These are phyloP conservation scores for Clytia hemisphaerica DNA, from an alignment of 30 jellyfish, hydroid and myxozoan genomes.

Conservation along the genomic window DNA sequence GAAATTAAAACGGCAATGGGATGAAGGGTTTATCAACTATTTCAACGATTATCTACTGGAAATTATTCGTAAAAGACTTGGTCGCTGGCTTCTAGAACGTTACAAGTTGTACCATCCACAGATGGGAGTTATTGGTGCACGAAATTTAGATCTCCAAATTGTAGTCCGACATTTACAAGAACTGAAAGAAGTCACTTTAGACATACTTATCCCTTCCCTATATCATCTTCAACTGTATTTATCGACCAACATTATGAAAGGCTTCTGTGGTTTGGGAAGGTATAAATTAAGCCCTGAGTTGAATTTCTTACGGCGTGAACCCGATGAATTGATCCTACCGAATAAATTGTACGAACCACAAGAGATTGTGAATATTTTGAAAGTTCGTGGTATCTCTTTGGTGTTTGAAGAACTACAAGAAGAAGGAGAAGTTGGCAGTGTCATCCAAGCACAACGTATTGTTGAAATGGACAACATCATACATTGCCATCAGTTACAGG, in stretches of 20 bases:
- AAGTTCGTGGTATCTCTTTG: slow-evolving; percentile 28
- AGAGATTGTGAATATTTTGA: slow-evolving; percentile 27
- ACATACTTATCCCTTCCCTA: slow-evolving; percentile 52
- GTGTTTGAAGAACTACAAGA: slow-evolving; percentile 35
- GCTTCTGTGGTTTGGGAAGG: slow-evolving; percentile 73
- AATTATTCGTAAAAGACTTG: slow-evolving; percentile 61
- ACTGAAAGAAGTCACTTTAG: slow-evolving; percentile 60
- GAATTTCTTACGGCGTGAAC: slow-evolving; percentile 58
- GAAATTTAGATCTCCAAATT: slow-evolving; percentile 54
- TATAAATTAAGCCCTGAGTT: slow-evolving; percentile 59
- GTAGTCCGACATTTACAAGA: slow-evolving; percentile 89
- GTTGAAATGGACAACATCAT: slow-evolving; percentile 38
- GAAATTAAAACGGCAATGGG: slow-evolving; percentile 68
- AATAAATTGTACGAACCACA: slow-evolving; percentile 32
- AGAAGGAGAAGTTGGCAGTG: slow-evolving; percentile 36
- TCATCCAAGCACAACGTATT: slow-evolving; percentile 31
- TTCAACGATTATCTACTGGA: slow-evolving; percentile 49
- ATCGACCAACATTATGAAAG: slow-evolving; percentile 70
- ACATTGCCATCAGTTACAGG: slow-evolving; percentile 31
- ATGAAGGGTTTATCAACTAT: slow-evolving; percentile 47
- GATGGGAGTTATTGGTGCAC: slow-evolving; percentile 77
- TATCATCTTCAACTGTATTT: slow-evolving; percentile 66
- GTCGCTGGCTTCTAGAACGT: slow-evolving; percentile 84
- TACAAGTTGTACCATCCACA: slow-evolving; percentile 70
- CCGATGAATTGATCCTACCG: slow-evolving; percentile 54